A percentile compares a stretch with the other conserved stretches of the same genome.
Conservation (phyloP, 2,888 invertebrate genomes). For the Dasysyrphus albostriatus region DNA sequence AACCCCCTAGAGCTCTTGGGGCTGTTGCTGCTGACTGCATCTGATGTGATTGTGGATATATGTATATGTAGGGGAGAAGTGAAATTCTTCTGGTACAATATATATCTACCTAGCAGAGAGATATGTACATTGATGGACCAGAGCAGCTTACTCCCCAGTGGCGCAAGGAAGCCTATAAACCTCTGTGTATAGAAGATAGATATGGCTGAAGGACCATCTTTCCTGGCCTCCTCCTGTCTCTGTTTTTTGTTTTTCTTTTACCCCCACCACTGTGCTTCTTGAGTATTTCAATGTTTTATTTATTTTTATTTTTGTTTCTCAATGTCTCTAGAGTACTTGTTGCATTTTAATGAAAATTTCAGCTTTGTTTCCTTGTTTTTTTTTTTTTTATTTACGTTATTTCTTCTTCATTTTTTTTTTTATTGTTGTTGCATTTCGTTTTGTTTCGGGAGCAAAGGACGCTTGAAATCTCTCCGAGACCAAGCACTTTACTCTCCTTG, state of each 20-base stretch:
- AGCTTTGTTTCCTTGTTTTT: conserved; percentile 37
- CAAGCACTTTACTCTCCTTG: conserved; percentile 58
- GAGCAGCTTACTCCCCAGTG: conserved; percentile 32
- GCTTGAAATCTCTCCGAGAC: conserved; percentile 64
- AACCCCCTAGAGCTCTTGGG: conserved; percentile 38
- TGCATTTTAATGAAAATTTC: conserved; percentile 72
- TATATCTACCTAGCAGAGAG: background rate
- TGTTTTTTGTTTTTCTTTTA: conserved; percentile 24
- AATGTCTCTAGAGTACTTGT: conserved; percentile 66
- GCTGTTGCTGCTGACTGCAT: conserved; percentile 44
- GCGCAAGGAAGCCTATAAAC: conserved; percentile 30
- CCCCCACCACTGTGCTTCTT: background rate
- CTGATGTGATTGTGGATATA: conserved; percentile 27
- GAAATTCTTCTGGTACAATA: conserved; percentile 48
- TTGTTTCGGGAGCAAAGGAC: conserved; percentile 56
- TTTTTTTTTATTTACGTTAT: background rate
- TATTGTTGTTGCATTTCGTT: conserved; percentile 3
- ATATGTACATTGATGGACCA: conserved; percentile 18
- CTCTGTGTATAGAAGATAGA: conserved; percentile 8
- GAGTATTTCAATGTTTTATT: conserved; percentile 60
- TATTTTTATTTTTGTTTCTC: conserved; percentile 49
- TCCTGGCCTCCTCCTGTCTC: background rate
- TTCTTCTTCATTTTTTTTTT: conserved; percentile 3
- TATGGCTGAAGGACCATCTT: conserved; percentile 47
- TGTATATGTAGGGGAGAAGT: background rate